Conservation (phyloP, 2,888 invertebrate genomes). For the Tiphia femorata region DNA sequence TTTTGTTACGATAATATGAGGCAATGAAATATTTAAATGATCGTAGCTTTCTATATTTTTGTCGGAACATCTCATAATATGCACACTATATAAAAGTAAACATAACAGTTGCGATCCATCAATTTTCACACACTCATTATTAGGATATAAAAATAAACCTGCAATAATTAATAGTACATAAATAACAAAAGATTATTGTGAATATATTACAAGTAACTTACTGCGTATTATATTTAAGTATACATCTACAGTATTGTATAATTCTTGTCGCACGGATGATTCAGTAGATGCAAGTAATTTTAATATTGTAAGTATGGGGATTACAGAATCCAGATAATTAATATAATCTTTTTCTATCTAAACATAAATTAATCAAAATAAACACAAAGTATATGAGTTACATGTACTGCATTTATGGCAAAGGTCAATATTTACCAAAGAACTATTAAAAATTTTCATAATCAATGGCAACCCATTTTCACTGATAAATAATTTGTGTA, state of each 20-base stretch:
- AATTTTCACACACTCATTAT: conserved; percentile 70
- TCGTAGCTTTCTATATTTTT: conserved; percentile 36
- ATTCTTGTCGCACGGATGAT: conserved; percentile 72
- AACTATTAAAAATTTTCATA: conserved; percentile 69
- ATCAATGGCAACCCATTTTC: conserved; percentile 72
- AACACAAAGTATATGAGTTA: background rate
- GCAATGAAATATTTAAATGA: conserved; percentile 68
- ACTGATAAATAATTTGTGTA: conserved; percentile 75
- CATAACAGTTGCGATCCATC: conserved; percentile 71
- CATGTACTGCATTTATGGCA: conserved; percentile 3
- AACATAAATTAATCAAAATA: conserved; percentile 24
- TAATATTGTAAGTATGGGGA: conserved; percentile 70
- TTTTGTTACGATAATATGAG: conserved; percentile 66
- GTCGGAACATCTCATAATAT: conserved; percentile 52
- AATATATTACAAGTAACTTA: conserved; percentile 57
- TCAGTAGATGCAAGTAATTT: conserved; percentile 71
- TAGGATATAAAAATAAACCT: conserved; percentile 72
- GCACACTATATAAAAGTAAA: conserved; percentile 70
- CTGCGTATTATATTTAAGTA: conserved; percentile 70
- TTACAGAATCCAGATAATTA: conserved; percentile 72
- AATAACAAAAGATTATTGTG: conserved; percentile 5
- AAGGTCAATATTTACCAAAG: conserved; percentile 65
- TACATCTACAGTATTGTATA: conserved; percentile 70
- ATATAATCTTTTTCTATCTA: conserved; percentile 68
- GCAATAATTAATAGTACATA: background rate